A percentile compares a stretch with the other conserved stretches of the same genome.
Evolutionary conservation across 2,888 invertebrate genomes (phyloP).

Genomic region (Phorcus lineatus): DNA sequence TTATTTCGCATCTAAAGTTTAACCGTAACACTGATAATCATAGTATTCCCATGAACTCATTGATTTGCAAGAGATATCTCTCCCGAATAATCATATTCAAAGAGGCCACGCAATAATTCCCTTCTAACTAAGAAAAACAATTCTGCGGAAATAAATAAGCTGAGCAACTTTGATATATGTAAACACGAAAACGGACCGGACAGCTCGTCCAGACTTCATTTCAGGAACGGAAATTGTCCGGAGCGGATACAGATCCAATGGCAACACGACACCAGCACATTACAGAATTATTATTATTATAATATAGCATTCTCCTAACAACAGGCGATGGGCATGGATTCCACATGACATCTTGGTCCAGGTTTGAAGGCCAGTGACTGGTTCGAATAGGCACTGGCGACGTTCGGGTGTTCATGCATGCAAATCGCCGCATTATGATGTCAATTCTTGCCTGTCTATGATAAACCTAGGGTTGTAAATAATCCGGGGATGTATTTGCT

Average conservation of each 20-base stretch:
- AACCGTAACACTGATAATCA: no score
- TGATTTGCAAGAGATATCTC: no score
- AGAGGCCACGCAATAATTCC: no score
- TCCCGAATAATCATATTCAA: no score
- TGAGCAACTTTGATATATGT: no score
- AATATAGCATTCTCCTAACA: slow-evolving; percentile 8
- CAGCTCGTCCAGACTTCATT: not conserved
- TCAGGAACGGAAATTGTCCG: not conserved
- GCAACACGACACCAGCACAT: not conserved
- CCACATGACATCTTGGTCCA: not conserved
- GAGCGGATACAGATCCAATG: not conserved
- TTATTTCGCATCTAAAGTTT: no score
- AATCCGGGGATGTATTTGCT: slow-evolving; percentile 10
- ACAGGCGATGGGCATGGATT: not conserved
- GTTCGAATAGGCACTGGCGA: not conserved
- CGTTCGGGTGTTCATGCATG: not conserved
- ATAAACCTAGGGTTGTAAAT: slow-evolving; percentile 5
- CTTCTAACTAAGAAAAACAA: no score
- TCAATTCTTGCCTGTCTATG: not conserved
- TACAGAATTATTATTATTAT: slow-evolving; percentile 7
- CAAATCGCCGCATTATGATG: slow-evolving; percentile 11
- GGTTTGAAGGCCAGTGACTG: not conserved
- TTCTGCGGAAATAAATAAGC: no score
- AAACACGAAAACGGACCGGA: no score
- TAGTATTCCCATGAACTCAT: no score